Percentiles rank a stretch among this genome's conserved stretches.
Conservation (phyloP, 2,113 vertebrate genomes). For the Formicarius rufipectus region DNA sequence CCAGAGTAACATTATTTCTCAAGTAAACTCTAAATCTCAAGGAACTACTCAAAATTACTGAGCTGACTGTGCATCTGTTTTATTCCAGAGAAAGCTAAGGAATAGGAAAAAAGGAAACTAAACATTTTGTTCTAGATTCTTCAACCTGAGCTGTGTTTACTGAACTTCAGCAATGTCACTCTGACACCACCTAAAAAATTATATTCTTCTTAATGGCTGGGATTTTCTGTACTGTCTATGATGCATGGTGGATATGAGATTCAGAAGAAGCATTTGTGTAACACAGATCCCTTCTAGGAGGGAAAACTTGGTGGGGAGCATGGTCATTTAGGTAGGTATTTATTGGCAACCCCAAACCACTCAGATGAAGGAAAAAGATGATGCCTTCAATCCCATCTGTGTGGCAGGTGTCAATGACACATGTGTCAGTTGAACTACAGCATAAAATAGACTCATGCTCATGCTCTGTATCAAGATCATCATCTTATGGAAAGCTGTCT, state of each 20-base stretch:
- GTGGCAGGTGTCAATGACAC: background rate
- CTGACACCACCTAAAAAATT: background rate
- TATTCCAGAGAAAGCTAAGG: background rate
- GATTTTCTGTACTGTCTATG: background rate
- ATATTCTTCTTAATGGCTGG: background rate
- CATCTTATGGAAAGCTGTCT: background rate
- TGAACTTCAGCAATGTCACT: background rate
- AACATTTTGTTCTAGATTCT: background rate
- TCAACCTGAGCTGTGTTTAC: background rate
- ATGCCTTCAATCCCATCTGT: background rate
- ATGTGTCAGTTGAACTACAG: fast-evolving
- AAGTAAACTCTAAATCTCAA: background rate
- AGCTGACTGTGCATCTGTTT: background rate
- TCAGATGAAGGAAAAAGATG: background rate
- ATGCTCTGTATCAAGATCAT: background rate
- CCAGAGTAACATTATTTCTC: background rate
- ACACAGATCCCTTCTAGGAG: background rate
- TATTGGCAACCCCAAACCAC: background rate
- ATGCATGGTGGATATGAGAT: background rate
- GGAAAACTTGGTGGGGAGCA: fast-evolving
- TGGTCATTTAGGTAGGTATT: background rate
- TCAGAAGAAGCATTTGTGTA: background rate
- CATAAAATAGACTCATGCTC: background rate
- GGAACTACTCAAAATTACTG: background rate
- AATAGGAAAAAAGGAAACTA: background rate